Conservation (phyloP, 2,888 invertebrate genomes). For the Drosophila ustulata region DNA sequence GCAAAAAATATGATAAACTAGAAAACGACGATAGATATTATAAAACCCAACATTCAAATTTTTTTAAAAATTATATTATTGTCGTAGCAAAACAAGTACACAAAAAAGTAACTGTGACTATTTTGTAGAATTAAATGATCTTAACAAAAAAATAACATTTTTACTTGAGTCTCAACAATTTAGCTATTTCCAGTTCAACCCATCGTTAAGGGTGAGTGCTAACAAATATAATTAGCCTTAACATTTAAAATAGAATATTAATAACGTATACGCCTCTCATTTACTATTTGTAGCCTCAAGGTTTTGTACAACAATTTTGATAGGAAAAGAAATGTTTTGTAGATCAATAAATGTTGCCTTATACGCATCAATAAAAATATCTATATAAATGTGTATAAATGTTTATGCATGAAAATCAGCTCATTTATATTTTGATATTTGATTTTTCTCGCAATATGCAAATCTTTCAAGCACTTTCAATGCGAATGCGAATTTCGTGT, state of each 20-base stretch:
- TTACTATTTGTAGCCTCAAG: conserved; percentile 14
- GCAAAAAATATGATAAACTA: too few species aligned
- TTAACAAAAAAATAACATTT: not conserved
- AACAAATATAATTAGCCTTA: not conserved
- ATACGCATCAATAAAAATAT: conserved; percentile 29
- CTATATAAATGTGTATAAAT: conserved; percentile 24
- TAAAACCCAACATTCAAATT: too few species aligned
- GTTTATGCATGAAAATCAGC: conserved; percentile 31
- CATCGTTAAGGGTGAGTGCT: not conserved
- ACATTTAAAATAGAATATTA: not conserved
- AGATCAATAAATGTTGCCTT: conserved; percentile 34
- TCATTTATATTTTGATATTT: conserved; percentile 35
- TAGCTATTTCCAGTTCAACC: not conserved
- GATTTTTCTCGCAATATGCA: conserved; percentile 31
- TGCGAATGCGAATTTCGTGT: conserved; percentile 19
- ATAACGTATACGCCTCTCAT: not conserved
- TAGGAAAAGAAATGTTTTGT: conserved; percentile 13
- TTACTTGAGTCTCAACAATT: not conserved
- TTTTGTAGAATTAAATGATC: too few species aligned
- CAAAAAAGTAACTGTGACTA: too few species aligned
- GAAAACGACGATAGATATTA: too few species aligned
- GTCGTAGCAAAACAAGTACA: too few species aligned
- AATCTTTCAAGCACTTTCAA: conserved; percentile 35
- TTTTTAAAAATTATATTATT: too few species aligned
- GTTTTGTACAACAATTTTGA: conserved; percentile 15